Evolutionary conservation across 64 coral and sea anemone genomes (phyloP).

Genomic region (Montipora sp.): DNA sequence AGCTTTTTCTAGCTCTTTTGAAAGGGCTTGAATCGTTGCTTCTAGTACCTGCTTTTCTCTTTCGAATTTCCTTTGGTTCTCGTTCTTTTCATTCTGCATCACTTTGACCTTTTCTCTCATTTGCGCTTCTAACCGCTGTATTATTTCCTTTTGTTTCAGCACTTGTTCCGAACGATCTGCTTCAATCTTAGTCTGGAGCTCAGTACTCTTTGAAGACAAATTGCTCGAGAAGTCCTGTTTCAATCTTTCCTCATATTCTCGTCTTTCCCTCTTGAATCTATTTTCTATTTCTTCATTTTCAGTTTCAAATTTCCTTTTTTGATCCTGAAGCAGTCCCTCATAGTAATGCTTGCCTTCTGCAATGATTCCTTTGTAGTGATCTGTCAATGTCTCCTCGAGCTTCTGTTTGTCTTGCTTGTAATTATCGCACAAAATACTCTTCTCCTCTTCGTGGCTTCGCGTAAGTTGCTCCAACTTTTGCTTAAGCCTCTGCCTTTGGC

Average conservation of each 20-base stretch:
- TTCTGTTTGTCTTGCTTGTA: constrained; percentile 20
- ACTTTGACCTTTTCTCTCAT: constrained; percentile 30
- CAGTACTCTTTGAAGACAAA: constrained; percentile 42
- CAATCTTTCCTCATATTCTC: constrained; percentile 51
- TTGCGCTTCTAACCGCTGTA: constrained; percentile 27
- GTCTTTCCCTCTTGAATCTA: constrained; percentile 41
- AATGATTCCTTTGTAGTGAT: constrained; percentile 33
- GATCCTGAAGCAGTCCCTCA: constrained; percentile 30
- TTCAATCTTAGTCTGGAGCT: constrained; percentile 63
- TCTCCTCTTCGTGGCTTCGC: constrained; percentile 43
- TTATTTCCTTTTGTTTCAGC: constrained; percentile 49
- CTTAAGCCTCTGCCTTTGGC: constrained; percentile 41
- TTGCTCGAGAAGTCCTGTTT: constrained; percentile 46
- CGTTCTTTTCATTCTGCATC: constrained; percentile 39
- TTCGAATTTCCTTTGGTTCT: constrained; percentile 42
- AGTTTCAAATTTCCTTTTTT: constrained; percentile 40
- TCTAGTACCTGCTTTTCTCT: constrained; percentile 62
- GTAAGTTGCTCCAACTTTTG: constrained; percentile 41
- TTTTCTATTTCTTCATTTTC: constrained; percentile 57
- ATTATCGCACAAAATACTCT: constrained; percentile 9
- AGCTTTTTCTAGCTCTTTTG: constrained; percentile 60
- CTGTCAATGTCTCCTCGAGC: constrained; percentile 19
- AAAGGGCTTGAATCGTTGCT: constrained; percentile 63
- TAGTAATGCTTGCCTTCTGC: constrained; percentile 57
- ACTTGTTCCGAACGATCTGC: constrained; percentile 60